These are phyloP conservation scores for Odontomachus brunneus DNA, from an alignment of 1,140 invertebrate genomes.

Conservation along the genomic window DNA sequence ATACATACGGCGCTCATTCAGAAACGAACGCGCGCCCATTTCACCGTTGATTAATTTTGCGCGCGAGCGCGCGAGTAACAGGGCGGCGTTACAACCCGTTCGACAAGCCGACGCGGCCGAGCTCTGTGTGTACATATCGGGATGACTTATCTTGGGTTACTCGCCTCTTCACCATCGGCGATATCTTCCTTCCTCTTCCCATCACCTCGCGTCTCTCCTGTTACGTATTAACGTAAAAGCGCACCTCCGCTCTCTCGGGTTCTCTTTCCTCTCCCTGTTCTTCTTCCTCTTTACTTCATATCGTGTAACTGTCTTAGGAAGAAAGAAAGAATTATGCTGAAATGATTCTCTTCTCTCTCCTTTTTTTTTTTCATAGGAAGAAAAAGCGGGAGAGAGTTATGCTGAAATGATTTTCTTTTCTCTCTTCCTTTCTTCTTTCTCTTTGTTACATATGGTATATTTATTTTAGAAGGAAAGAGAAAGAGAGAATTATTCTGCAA, in stretches of 20 bases:
- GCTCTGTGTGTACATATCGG: slow-evolving; percentile 20
- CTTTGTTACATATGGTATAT: too few species aligned
- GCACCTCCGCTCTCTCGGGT: not conserved
- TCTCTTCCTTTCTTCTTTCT: too few species aligned
- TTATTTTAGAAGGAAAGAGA: too few species aligned
- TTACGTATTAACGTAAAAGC: slow-evolving; percentile 48
- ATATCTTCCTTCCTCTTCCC: slow-evolving; percentile 5
- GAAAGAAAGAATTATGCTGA: too few species aligned
- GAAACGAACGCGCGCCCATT: slow-evolving; percentile 39
- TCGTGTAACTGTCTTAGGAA: too few species aligned
- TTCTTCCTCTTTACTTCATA: too few species aligned
- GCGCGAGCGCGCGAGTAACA: slow-evolving; percentile 66
- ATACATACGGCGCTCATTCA: slow-evolving; percentile 33
- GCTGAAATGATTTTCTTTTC: too few species aligned
- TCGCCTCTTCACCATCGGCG: slow-evolving; percentile 43
- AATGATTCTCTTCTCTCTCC: too few species aligned
- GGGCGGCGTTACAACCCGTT: slow-evolving; percentile 76
- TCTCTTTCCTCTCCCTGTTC: too few species aligned
- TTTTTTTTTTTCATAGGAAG: too few species aligned
- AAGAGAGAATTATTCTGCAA: too few species aligned
- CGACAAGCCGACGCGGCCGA: slow-evolving; percentile 71
- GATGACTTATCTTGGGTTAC: slow-evolving; percentile 53
- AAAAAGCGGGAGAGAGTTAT: too few species aligned
- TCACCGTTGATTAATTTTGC: slow-evolving; percentile 67
- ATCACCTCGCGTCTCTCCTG: not conserved